phyloP scores from a whole-genome alignment of 2,113 vertebrate species.

The Microcebus tavaratra region DNA sequence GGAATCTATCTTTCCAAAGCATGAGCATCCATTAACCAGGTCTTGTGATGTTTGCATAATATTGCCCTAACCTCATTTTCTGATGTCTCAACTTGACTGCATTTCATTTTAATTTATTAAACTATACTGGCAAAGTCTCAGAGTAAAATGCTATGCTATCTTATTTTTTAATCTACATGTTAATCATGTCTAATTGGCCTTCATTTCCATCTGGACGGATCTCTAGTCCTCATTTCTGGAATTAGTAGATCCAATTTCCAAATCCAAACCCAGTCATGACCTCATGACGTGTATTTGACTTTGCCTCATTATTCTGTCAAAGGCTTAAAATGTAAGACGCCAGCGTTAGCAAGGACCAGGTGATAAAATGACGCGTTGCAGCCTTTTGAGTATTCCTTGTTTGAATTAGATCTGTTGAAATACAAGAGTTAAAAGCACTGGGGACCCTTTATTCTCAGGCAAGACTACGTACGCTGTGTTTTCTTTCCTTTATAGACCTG shows the following conservation, averaged over 20 bases:
- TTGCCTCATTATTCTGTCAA: slow-evolving; percentile 26
- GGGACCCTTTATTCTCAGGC: neutral
- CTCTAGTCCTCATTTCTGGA: slow-evolving; percentile 66
- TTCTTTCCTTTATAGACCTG: neutral
- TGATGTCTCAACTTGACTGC: slow-evolving; percentile 80
- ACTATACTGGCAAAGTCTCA: slow-evolving; percentile 77
- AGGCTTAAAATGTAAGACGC: slow-evolving; percentile 5
- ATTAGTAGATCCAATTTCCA: slow-evolving; percentile 70
- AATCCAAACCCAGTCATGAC: slow-evolving; percentile 63
- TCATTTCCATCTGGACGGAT: slow-evolving; percentile 69
- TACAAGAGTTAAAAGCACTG: neutral
- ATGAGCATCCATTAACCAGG: slow-evolving; percentile 54
- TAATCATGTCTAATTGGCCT: slow-evolving; percentile 79
- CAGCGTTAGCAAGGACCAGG: neutral
- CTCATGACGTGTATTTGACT: slow-evolving; percentile 38
- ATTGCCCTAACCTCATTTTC: slow-evolving; percentile 71
- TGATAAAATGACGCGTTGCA: neutral
- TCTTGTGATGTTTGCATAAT: slow-evolving; percentile 64
- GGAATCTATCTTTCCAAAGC: slow-evolving; percentile 33
- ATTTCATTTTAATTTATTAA: slow-evolving; percentile 80
- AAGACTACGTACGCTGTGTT: neutral
- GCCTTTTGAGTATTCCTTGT: neutral
- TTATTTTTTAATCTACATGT: slow-evolving; percentile 80
- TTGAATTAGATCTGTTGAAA: slow-evolving; percentile 16
- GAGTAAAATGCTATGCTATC: slow-evolving; percentile 76